Evolutionary conservation across 2,888 invertebrate species (phyloP), one percentile per base, ranked within the genome.

Genomic region (Artemia sinica): DNA sequence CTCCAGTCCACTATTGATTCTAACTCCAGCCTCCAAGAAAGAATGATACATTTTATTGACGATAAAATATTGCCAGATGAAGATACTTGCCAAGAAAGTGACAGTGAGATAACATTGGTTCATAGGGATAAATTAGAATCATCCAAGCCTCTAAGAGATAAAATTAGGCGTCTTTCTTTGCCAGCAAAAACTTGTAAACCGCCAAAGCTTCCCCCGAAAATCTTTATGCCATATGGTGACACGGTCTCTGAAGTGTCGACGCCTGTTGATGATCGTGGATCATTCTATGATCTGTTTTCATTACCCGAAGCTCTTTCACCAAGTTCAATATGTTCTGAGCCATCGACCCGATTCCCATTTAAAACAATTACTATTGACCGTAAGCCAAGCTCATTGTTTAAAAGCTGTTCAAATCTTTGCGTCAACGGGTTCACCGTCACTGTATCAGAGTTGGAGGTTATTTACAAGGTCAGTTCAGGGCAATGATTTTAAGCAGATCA

Each of bases 341-440:
- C 67, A 14, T n/a, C 12, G 8, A 18, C 41, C 67, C 50, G 50
- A 8, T 63, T 41, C 67, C 51, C 12, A 0, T 5, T 50, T 13
- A 12, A 50, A 50, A 58, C n/a, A n/a, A 63, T 67, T 10, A 11
- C 28, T 50, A 10, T 67, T 13, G 58, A 67, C 50, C 67, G 51
- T n/a, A 12, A 18, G 10, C 67, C 67, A 10, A 50, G 50, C 11
- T 50, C 50, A 9, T 51, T 63, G 41, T 67, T 67, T 50, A 49
- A 50, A 4, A 48, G 67, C 52, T 13, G 8, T 49, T 50, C 51
- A 50, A 50, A 50, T n/a, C 18, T 67, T 14, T 67, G 50, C 12
- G 52, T 67, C n/a, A 67, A 67, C 51, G 67, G 67, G 14, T 67
- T 50, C 28, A 50, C 67, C 6, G 67, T 67, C 11, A 67, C 67